A percentile compares a stretch with the other conserved stretches of the same genome.
Evolutionary conservation across 2,113 vertebrate genomes (phyloP).

Genomic region (Probosciger aterrimus): DNA sequence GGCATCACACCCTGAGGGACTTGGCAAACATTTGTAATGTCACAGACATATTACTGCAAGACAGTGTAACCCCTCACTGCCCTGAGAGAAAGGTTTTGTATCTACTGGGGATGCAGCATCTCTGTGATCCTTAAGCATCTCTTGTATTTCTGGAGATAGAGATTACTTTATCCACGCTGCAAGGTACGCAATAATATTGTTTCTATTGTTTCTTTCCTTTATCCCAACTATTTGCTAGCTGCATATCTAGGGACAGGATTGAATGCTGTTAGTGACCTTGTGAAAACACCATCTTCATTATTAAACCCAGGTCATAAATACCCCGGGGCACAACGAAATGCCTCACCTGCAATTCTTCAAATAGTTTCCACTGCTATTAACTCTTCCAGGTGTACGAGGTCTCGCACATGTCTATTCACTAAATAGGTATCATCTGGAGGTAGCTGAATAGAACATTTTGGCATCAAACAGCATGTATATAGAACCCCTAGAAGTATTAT

Average conservation of each 20-base stretch:
- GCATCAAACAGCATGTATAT: background rate
- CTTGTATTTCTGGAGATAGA: background rate
- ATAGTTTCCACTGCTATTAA: slow-evolving; percentile 64
- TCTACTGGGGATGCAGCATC: background rate
- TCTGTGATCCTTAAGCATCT: background rate
- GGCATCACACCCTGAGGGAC: background rate
- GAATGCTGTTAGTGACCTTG: slow-evolving; percentile 30
- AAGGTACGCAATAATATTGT: background rate
- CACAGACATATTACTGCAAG: background rate
- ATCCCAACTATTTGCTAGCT: background rate
- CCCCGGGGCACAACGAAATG: slow-evolving; percentile 43
- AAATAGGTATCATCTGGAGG: slow-evolving; percentile 23
- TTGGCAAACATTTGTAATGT: background rate
- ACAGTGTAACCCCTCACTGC: background rate
- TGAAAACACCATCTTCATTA: slow-evolving; percentile 22
- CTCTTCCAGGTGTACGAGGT: slow-evolving; percentile 24
- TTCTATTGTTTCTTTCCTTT: background rate
- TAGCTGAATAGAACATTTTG: background rate
- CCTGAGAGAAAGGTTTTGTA: background rate
- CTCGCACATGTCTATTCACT: background rate
- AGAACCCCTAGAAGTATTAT: background rate
- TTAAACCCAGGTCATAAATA: slow-evolving; percentile 54
- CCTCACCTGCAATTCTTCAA: slow-evolving; percentile 65
- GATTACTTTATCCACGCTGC: accelerated
- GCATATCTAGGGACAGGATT: background rate